Evolutionary conservation across 2,113 vertebrate genomes (phyloP), one percentile per base, ranked within the genome.

Genomic region (Chunga burmeisteri): DNA sequence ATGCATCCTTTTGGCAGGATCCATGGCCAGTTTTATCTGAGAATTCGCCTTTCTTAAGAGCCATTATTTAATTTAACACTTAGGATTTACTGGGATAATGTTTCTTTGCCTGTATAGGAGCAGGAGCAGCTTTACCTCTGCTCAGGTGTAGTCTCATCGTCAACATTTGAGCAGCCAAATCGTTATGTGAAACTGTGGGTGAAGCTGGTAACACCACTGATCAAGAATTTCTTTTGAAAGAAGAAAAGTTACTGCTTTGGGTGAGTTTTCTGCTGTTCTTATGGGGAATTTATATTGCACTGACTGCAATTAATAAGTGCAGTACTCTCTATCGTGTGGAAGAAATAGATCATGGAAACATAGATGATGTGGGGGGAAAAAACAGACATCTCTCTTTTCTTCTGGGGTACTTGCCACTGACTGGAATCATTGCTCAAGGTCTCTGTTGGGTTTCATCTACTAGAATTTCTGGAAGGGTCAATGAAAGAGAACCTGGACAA

Each of bases 151-250:
- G 99, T 99, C 55, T 99, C 98, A 4, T 70, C 97, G 4, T 97
- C 98, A 62, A 99, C 99, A 2, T 99, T 99, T 53, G 97, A 99
- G 96, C 99, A 98, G 97, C 98, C 99, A 0, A 98, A 98, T 88
- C 99, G 99, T 46, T 97, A 98, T 1, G 99, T 99, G 91, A 99
- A 99, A 93, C 98, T 99, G 93, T 99, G 99, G 99, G 99, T 99
- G 92, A 99, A 99, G 96, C 98, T 99, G 86, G 98, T 99, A 72
- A 99, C 99, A 0, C 99, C 99, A 2, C 96, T 99, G 86, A 99
- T 99, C 95, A 99, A 99, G 98, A 99, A 99, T 97, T 99, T 99
- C 98, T 99, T 99, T 98, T 99, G 96, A 98, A 93, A 81, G 86
- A 38, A 36, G 53, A 70, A 61, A 93, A 92, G 91, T 80, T 81